Percentiles rank a stretch among this genome's conserved stretches.
Conservation (phyloP, 2,797 vertebrate species). For the Distichodus sexfasciatus region DNA sequence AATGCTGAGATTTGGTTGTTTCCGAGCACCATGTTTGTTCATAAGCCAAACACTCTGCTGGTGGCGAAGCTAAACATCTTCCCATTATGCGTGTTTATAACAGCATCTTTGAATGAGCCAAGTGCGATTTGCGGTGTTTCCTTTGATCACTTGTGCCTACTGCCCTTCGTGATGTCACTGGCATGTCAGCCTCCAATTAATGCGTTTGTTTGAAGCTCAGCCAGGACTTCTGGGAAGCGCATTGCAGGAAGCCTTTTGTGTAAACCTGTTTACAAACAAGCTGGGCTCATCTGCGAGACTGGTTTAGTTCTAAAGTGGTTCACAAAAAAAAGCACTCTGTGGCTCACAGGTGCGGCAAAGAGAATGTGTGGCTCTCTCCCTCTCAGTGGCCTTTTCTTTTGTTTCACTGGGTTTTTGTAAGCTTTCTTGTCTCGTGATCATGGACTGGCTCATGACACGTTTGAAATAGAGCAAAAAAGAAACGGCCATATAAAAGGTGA, state of each 20-base stretch:
- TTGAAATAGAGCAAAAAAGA: background rate
- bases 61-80: background rate
- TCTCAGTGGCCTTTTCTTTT: background rate
- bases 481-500: no score
- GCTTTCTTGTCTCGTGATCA: background rate
- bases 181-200: conserved; percentile 34
- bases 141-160: conserved; percentile 21
- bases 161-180: conserved; percentile 17
- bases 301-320: conserved; percentile 17
- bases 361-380: background rate
- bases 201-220: conserved; percentile 27
- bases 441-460: background rate
- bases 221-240: conserved; percentile 35
- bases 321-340: conserved; percentile 4
- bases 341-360: conserved; percentile 7
- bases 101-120: background rate
- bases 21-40: background rate
- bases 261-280: conserved; percentile 43
- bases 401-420: background rate
- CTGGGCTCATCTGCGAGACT: background rate
- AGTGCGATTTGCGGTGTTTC: conserved; percentile 6
- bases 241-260: conserved; percentile 22
- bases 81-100: conserved; percentile 7
- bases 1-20: background rate
- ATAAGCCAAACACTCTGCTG: background rate